Percentiles rank a stretch among this genome's conserved stretches.
phyloP scores from a whole-genome alignment of 2,113 vertebrate species.

The Ceyx cyanopectus region DNA sequence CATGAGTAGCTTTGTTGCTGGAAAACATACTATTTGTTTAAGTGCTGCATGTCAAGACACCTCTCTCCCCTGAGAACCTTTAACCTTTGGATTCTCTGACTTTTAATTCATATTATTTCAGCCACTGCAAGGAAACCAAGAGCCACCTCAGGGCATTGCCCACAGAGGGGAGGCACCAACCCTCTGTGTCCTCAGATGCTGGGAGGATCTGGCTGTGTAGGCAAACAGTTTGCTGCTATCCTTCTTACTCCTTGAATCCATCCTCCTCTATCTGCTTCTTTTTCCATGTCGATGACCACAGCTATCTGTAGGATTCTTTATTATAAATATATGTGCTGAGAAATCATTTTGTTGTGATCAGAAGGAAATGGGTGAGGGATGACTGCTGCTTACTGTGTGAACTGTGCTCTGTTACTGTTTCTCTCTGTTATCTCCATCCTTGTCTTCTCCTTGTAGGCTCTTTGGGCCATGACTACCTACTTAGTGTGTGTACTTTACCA shows the following conservation, averaged over 20 bases:
- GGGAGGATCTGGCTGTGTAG: background rate
- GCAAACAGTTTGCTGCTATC: background rate
- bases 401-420: background rate
- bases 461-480: background rate
- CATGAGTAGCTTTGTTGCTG: background rate
- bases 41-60: background rate
- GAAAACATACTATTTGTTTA: background rate
- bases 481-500: background rate
- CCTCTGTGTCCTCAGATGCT: background rate
- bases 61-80: background rate
- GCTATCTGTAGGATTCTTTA: background rate
- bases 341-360: background rate
- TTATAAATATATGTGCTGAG: background rate
- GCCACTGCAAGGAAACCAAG: background rate
- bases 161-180: background rate
- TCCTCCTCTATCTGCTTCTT: background rate
- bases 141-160: background rate
- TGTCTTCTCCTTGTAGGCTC: background rate
- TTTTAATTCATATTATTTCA: background rate
- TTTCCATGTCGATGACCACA: background rate
- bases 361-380: background rate
- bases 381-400: background rate
- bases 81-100: background rate
- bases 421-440: background rate
- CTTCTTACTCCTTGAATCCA: background rate